phyloP scores from a whole-genome alignment of 2,113 vertebrate genomes.

The Megalops atlanticus region DNA sequence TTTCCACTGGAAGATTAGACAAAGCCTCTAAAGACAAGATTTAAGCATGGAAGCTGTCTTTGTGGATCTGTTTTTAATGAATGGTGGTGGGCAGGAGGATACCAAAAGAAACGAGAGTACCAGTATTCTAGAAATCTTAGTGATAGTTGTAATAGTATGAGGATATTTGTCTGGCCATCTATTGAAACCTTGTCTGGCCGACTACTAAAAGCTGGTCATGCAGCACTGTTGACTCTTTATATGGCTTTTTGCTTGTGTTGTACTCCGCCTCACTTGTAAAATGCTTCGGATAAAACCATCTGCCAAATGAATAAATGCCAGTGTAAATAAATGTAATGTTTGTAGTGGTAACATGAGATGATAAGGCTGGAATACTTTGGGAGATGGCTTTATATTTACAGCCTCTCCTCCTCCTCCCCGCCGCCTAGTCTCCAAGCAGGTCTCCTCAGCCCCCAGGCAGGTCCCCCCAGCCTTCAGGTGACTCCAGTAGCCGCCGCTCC shows the following conservation, averaged over 20 bases:
- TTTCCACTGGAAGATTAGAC: not conserved
- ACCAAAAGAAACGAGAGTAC: not conserved
- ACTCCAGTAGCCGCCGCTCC: constrained; percentile 82
- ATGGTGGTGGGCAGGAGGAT: not conserved
- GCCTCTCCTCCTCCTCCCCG: not conserved
- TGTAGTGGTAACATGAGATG: no score
- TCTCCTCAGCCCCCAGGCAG: constrained; percentile 76
- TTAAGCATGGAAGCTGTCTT: not conserved
- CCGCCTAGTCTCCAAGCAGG: constrained; percentile 71
- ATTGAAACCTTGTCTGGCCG: no score
- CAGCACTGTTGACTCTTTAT: no score
- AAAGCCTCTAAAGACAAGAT: not conserved
- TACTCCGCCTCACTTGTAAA: not conserved
- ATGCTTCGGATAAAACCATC: no score
- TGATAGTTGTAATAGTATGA: no score
- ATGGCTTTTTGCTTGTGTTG: not conserved
- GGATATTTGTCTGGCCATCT: no score
- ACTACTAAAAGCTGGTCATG: no score
- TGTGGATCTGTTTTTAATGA: not conserved
- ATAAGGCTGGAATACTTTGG: no score
- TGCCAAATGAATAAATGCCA: no score
- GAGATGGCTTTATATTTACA: not conserved
- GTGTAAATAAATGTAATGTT: no score
- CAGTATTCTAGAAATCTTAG: not conserved
- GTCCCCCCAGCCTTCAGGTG: constrained; percentile 71